phyloP scores from a whole-genome alignment of 2,797 vertebrate genomes.

The Pseudocheirus occidentalis region DNA sequence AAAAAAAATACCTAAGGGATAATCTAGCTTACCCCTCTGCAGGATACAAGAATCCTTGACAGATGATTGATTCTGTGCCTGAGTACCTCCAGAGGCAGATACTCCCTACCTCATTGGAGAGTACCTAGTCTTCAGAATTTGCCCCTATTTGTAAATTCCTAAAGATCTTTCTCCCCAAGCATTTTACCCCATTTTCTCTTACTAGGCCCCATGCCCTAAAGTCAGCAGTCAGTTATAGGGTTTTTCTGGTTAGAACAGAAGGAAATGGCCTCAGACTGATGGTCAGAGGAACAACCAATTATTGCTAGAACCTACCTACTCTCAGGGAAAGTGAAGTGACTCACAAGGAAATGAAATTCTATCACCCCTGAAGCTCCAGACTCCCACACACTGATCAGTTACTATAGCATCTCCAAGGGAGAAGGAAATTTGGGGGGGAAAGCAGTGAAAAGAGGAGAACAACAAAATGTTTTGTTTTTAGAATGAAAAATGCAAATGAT shows the following conservation, averaged over 20 bases:
- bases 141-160: not conserved
- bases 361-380: not conserved
- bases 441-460: not conserved
- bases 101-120: not conserved
- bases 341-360: not conserved
- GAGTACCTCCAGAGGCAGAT: not conserved
- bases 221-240: not conserved
- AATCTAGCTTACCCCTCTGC: not conserved
- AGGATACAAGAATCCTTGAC: not conserved
- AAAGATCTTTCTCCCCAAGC: not conserved
- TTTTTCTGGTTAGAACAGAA: not conserved
- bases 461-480: slow-evolving; percentile 55
- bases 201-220: not conserved
- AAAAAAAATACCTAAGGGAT: not conserved
- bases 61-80: not conserved
- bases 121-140: not conserved
- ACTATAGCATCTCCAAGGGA: not conserved
- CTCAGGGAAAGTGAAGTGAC: slow-evolving; percentile 14
- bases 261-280: not conserved
- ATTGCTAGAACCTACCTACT: not conserved
- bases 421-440: not conserved
- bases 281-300: not conserved
- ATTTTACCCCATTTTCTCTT: not conserved
- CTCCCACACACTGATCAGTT: not conserved
- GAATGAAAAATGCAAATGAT: slow-evolving; percentile 18